Evolutionary conservation across 2,888 invertebrate species (phyloP), one percentile per base, ranked within the genome.

Genomic region (Baccha elongata): DNA sequence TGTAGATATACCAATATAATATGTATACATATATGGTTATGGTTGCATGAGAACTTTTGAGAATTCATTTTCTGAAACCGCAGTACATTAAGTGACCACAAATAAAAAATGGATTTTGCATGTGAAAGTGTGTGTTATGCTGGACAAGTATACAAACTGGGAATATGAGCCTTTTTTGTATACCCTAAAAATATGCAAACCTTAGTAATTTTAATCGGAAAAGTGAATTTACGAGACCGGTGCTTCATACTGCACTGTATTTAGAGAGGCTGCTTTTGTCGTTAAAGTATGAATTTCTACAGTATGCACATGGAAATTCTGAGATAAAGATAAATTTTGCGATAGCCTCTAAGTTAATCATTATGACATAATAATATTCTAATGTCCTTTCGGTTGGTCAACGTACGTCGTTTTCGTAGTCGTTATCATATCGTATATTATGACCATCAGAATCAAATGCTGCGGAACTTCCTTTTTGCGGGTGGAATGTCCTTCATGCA

Each of bases 121-220:
- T 32, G 8, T 29, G 3, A 29, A 37, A 17, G 67, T 32, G 11
- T 48, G 17, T 48, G 29, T 10, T 35, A 8, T 21, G 17, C 11
- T 1, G 8, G 13, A 19, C 10, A 17, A 26, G 32, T 19, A 40
- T 40, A n/a, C 65, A 29, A 44, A 37, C 40, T 13, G 37, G 15
- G 48, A 26, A 23, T 17, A 35, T 6, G 42, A 37, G n/a, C 37
- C 44, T 46, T 79, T 72, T 68, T 68, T 46, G 35, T 46, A 62
- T 60, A 48, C 42, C 17, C 17, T 17, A 15, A 35, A 46, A 62
- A 69, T 73, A 44, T 75, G 69, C 65, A 80, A 37, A 64, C 68
- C 75, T 75, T 71, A n/a, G 71, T 58, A 81, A 75, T 52, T 69
- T 71, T 75, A 81, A 75, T 81, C 75, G 75, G 69, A 65, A 69